Conservation (phyloP, 2,113 vertebrate species). For the Fregetta grallaria region DNA sequence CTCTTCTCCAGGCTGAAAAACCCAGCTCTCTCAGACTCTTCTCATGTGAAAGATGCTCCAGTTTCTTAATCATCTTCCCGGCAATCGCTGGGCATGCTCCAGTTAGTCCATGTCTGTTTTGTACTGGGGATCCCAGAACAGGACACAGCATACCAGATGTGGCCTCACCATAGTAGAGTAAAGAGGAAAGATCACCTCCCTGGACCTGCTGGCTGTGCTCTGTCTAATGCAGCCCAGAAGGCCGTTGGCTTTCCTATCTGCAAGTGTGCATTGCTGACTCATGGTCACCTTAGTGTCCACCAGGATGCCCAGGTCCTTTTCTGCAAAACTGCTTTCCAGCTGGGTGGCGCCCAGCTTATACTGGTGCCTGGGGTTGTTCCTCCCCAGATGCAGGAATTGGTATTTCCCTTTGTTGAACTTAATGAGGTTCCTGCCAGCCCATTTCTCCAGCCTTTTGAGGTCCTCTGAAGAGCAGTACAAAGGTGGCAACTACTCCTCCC, state of each 20-base stretch:
- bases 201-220: background rate
- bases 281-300: background rate
- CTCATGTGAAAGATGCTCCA: background rate
- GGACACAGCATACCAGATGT: background rate
- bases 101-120: background rate
- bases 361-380: background rate
- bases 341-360: background rate
- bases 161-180: background rate
- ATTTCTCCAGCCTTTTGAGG: background rate
- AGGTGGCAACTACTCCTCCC: background rate
- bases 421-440: background rate
- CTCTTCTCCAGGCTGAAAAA: background rate
- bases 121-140: background rate
- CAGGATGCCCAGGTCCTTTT: background rate
- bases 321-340: background rate
- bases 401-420: background rate
- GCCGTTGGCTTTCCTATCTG: background rate
- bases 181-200: background rate
- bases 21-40: background rate
- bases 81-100: background rate
- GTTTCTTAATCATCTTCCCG: background rate
- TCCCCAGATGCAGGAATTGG: background rate
- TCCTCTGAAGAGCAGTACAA: background rate
- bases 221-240: background rate
- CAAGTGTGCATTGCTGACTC: background rate